These are phyloP conservation scores for Eristalis tenax DNA, from an alignment of 2,888 invertebrate species.

Conservation along the genomic window DNA sequence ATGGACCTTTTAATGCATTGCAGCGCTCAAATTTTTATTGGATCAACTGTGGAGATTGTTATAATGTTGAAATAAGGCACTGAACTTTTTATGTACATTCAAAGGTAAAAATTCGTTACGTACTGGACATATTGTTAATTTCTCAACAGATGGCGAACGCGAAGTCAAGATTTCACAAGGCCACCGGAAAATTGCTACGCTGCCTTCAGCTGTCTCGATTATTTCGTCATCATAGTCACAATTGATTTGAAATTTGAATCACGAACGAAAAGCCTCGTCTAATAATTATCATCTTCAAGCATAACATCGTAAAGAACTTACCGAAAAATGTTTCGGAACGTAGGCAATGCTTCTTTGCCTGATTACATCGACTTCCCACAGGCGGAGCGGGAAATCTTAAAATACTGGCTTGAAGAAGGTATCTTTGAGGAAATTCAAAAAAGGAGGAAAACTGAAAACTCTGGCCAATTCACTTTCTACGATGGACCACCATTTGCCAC, in stretches of 20 bases:
- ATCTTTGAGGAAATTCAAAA: slow-evolving; percentile 91
- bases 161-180: neutral
- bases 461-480: slow-evolving; percentile 91
- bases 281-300: neutral
- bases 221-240: slow-evolving; percentile 13
- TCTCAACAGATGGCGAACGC: neutral
- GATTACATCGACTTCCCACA: slow-evolving; percentile 90
- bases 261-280: neutral
- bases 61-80: too few relatives aligned
- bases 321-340: slow-evolving; percentile 30
- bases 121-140: neutral
- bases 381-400: slow-evolving; percentile 91
- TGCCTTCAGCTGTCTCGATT: neutral
- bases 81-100: neutral
- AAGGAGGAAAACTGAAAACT: slow-evolving; percentile 15
- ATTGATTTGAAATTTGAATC: slow-evolving; percentile 1
- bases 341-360: slow-evolving; percentile 16
- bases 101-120: neutral
- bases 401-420: slow-evolving; percentile 92
- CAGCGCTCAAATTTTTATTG: too few relatives aligned
- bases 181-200: slow-evolving; percentile 1
- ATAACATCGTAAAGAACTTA: neutral
- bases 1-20: too few relatives aligned
- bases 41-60: too few relatives aligned
- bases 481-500: slow-evolving; percentile 99